These are phyloP conservation scores for Tetropium fuscum DNA, from an alignment of 2,888 invertebrate species.

Conservation along the genomic window DNA sequence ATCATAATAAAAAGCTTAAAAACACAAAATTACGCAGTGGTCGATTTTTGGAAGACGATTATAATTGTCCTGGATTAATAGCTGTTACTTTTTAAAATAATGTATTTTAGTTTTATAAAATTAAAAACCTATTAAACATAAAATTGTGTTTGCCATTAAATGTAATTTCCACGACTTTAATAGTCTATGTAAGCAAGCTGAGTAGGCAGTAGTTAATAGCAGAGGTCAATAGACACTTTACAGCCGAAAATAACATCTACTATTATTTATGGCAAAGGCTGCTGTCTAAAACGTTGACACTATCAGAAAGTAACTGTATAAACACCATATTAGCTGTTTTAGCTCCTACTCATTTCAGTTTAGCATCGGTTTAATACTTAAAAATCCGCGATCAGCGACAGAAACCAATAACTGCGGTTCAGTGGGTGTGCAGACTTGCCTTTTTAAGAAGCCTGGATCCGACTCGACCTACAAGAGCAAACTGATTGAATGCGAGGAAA, in stretches of 20 bases:
- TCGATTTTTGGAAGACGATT: too few relatives aligned
- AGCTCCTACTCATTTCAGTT: constrained; percentile 1
- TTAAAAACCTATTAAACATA: too few relatives aligned
- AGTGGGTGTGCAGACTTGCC: constrained; percentile 26
- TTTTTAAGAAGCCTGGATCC: constrained; percentile 23
- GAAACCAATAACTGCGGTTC: constrained; percentile 11
- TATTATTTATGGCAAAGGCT: background rate
- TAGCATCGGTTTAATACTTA: constrained; percentile 2
- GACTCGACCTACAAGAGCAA: constrained; percentile 11
- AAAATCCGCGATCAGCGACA: constrained; percentile 8
- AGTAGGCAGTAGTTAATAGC: too few relatives aligned
- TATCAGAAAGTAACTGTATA: background rate
- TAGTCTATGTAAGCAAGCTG: too few relatives aligned
- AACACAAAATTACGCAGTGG: too few relatives aligned
- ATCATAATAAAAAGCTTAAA: too few relatives aligned
- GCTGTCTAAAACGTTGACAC: background rate
- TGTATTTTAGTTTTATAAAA: too few relatives aligned
- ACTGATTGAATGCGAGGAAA: constrained; percentile 19
- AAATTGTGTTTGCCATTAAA: too few relatives aligned
- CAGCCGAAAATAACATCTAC: background rate
- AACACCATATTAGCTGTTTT: background rate
- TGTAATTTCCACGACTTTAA: too few relatives aligned
- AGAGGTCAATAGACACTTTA: constrained; percentile 1
- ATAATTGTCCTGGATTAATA: too few relatives aligned
- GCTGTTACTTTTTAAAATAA: too few relatives aligned